A percentile compares a stretch with the other conserved stretches of the same genome.
phyloP scores from a whole-genome alignment of 2,888 invertebrate genomes.

The Lasioglossum lativentre region DNA sequence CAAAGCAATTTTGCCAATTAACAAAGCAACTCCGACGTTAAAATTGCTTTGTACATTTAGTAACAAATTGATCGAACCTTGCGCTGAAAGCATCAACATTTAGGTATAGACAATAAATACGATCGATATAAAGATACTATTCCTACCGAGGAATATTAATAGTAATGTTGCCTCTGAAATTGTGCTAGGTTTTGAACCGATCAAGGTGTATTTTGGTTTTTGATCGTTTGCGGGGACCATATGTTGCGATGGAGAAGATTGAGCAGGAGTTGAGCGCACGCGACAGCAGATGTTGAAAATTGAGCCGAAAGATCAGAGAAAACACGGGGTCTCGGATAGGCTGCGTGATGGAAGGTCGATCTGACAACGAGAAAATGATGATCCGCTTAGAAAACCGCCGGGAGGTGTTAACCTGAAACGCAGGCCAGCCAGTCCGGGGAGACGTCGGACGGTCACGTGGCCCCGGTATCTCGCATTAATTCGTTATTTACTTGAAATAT shows the following conservation, averaged over 20 bases:
- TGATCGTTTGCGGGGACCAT: not conserved
- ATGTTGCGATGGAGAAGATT: not conserved
- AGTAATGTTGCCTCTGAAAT: too few species aligned
- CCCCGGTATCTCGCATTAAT: constrained; percentile 59
- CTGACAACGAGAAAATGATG: constrained; percentile 61
- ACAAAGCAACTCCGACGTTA: too few species aligned
- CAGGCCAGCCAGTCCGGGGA: constrained; percentile 35
- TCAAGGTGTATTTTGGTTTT: not conserved
- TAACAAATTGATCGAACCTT: too few species aligned
- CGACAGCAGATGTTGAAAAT: constrained; percentile 25
- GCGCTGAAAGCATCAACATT: too few species aligned
- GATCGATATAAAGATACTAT: too few species aligned
- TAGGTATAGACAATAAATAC: too few species aligned
- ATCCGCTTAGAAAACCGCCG: constrained; percentile 51
- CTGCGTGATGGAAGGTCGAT: constrained; percentile 11
- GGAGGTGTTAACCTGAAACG: constrained; percentile 60
- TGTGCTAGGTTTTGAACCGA: too few species aligned
- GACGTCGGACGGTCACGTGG: constrained; percentile 47
- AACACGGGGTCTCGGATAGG: constrained; percentile 6
- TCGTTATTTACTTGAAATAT: constrained; percentile 67
- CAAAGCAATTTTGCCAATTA: too few species aligned
- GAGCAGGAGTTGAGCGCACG: not conserved
- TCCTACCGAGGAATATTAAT: too few species aligned
- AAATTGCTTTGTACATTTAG: too few species aligned
- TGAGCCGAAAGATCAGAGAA: constrained; percentile 13